Evolutionary conservation across 2,113 vertebrate species (phyloP), one percentile per base, ranked within the genome.

Genomic region (Siphamia tubifer): DNA sequence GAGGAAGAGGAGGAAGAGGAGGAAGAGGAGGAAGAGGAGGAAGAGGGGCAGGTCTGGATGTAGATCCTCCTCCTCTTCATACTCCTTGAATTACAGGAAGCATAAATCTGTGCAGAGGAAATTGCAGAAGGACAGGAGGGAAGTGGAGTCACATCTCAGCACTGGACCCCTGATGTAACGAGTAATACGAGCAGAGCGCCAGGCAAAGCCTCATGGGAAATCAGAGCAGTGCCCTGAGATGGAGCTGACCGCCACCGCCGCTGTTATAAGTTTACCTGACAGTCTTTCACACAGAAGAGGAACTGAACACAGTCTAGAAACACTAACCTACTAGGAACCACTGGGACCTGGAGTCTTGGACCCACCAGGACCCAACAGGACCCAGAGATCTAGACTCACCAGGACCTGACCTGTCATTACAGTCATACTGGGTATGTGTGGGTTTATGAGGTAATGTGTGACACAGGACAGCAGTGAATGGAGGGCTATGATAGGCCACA

Each of bases 31-130:
- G n/a, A n/a, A n/a, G n/a, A n/a, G n/a, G n/a, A n/a, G n/a, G n/a
- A n/a, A n/a, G n/a, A n/a, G n/a, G n/a, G n/a, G n/a, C n/a, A n/a
- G n/a, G n/a, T n/a, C n/a, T n/a, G n/a, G n/a, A n/a, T n/a, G n/a
- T n/a, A n/a, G n/a, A n/a, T n/a, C n/a, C n/a, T n/a, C n/a, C n/a
- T n/a, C n/a, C n/a, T n/a, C n/a, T n/a, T n/a, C n/a, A n/a, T n/a
- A n/a, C n/a, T n/a, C n/a, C 73, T 78, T 28, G 73, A 72, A 81
- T 83, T 72, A 83, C 63, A 81, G 80, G 58, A 81, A 69, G 77
- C 74, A 81, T 81, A 79, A 83, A 81, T 72, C 66, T 84, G 0
- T 8, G 25, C 6, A 67, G 48, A 74, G 71, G 81, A 77, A 68
- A 79, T 60, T 61, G 66, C 77, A 49, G 56, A 9, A 61, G 66